These are phyloP conservation scores for Drosophila burlai DNA, from an alignment of 1,140 invertebrate genomes.

Conservation along the genomic window DNA sequence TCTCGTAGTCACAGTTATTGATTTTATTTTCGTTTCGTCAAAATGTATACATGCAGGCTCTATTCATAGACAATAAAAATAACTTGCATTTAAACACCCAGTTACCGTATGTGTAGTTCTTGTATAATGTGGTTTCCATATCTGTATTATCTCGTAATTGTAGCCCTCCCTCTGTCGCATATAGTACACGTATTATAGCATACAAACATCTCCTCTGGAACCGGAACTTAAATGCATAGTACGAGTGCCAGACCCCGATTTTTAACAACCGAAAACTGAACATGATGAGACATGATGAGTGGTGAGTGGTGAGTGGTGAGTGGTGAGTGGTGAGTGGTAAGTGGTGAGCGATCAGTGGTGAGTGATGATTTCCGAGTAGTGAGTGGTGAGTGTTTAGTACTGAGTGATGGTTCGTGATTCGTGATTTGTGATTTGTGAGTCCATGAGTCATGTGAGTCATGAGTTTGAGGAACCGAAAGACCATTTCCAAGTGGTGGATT, in stretches of 20 bases:
- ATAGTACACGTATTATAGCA: conserved; percentile 44
- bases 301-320: not conserved
- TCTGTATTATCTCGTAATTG: conserved; percentile 24
- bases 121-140: conserved; percentile 36
- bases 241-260: not conserved
- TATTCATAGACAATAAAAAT: conserved; percentile 74
- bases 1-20: conserved; percentile 31
- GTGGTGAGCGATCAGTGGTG: too few species aligned
- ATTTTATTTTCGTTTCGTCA: conserved; percentile 25
- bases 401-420: not conserved
- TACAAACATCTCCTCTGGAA: conserved; percentile 42
- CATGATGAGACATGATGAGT: not conserved
- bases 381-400: not conserved
- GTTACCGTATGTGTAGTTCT: conserved; percentile 44
- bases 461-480: conserved; percentile 9
- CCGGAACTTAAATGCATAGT: conserved; percentile 29
- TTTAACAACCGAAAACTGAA: conserved; percentile 2
- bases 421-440: not conserved
- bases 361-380: too few species aligned
- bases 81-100: conserved; percentile 62
- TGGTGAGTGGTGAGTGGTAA: too few species aligned
- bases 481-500: conserved; percentile 3
- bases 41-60: conserved; percentile 39
- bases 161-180: conserved; percentile 19
- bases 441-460: not conserved